Conservation (phyloP, 2,797 vertebrate genomes). For the Lepus townsendii region DNA sequence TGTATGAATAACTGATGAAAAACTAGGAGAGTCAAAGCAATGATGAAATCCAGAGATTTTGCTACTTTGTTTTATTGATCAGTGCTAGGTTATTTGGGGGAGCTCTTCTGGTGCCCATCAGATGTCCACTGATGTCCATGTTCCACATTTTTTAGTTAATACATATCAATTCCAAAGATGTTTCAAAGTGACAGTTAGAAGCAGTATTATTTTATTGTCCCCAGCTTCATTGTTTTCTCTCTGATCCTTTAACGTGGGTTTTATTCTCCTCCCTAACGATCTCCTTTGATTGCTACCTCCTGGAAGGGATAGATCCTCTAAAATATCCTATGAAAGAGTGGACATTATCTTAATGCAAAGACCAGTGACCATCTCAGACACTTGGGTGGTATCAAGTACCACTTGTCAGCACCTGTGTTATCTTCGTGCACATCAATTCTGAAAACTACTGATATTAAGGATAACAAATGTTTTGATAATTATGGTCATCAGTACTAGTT, state of each 20-base stretch:
- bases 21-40: not conserved
- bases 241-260: not conserved
- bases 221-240: not conserved
- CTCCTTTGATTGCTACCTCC: not conserved
- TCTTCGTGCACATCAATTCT: not conserved
- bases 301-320: not conserved
- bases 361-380: not conserved
- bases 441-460: not conserved
- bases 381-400: not conserved
- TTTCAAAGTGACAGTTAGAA: not conserved
- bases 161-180: not conserved
- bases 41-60: not conserved
- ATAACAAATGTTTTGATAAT: not conserved
- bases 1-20: not conserved
- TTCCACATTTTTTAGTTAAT: not conserved
- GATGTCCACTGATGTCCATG: not conserved
- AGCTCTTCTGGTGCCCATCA: not conserved
- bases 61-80: not conserved
- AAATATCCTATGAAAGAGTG: not conserved
- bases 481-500: not conserved
- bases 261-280: not conserved
- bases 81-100: not conserved
- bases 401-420: not conserved
- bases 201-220: not conserved
- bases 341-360: conserved; percentile 14